phyloP scores from a whole-genome alignment of 2,797 vertebrate genomes.

The Protosalanx chinensis region DNA sequence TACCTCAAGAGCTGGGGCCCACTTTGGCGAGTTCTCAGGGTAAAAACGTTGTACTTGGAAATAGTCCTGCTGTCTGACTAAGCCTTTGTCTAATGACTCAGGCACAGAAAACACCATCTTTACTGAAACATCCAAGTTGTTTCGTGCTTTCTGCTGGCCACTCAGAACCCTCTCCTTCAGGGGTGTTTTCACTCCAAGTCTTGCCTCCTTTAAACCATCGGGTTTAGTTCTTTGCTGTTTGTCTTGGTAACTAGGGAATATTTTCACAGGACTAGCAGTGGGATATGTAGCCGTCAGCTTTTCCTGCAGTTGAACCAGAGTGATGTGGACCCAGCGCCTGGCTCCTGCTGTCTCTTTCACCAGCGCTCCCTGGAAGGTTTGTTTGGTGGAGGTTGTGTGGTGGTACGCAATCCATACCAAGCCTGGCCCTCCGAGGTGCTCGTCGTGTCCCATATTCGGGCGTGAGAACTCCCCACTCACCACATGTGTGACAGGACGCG shows the following conservation, averaged over 20 bases:
- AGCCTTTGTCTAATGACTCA: not conserved
- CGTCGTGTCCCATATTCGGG: not conserved
- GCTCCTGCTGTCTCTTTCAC: constrained; percentile 26
- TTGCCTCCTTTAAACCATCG: not conserved
- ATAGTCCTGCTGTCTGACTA: constrained; percentile 17
- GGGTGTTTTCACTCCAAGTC: not conserved
- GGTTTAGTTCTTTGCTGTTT: not conserved
- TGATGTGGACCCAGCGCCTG: constrained; percentile 13
- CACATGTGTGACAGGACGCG: constrained; percentile 21
- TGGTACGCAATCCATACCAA: constrained; percentile 32
- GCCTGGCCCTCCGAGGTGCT: not conserved
- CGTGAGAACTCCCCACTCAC: constrained; percentile 32
- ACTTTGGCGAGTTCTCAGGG: constrained; percentile 16
- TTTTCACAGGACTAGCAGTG: constrained; percentile 5
- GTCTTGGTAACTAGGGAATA: constrained; percentile 7
- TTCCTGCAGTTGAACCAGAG: constrained; percentile 18
- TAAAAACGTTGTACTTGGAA: constrained; percentile 12
- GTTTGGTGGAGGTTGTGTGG: constrained; percentile 13
- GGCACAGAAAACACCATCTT: not conserved
- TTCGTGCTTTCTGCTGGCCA: not conserved
- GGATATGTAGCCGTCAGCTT: constrained; percentile 30
- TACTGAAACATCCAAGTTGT: not conserved
- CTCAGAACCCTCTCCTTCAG: not conserved
- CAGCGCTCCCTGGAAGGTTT: constrained; percentile 28
- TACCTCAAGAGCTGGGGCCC: constrained; percentile 4